phyloP scores from a whole-genome alignment of 1,140 invertebrate species.

The Lamellibrachia luymesi region DNA sequence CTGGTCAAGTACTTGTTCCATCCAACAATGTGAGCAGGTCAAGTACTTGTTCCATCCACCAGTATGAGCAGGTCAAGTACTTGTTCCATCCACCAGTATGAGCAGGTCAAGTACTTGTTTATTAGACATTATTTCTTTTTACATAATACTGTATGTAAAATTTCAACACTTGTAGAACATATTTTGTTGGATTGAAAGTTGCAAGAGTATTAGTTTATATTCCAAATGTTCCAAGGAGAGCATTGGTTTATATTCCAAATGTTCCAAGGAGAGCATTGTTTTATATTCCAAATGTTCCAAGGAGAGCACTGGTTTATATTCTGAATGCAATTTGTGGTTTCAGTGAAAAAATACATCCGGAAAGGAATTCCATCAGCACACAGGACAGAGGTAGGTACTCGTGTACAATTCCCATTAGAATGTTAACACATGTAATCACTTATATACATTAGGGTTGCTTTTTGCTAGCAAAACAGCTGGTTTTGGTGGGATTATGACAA shows the following conservation, averaged over 20 bases:
- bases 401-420: conserved; percentile 15
- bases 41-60: too few species aligned
- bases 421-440: background rate
- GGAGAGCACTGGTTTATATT: background rate
- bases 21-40: background rate
- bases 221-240: background rate
- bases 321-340: background rate
- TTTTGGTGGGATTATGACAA: too few species aligned
- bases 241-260: background rate
- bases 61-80: too few species aligned
- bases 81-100: too few species aligned
- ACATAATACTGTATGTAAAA: too few species aligned
- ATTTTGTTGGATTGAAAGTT: too few species aligned
- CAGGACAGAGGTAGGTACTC: conserved; percentile 63
- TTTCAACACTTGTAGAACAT: too few species aligned
- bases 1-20: background rate
- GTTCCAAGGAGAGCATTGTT: background rate
- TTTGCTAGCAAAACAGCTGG: conserved; percentile 29
- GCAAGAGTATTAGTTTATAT: background rate
- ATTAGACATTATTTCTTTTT: too few species aligned
- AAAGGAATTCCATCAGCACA: conserved; percentile 79
- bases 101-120: too few species aligned
- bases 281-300: background rate
- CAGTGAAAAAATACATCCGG: conserved; percentile 79
- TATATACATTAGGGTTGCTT: background rate